These are phyloP conservation scores for Potamilus streckersoni DNA, from an alignment of 1,140 invertebrate species.

Conservation along the genomic window DNA sequence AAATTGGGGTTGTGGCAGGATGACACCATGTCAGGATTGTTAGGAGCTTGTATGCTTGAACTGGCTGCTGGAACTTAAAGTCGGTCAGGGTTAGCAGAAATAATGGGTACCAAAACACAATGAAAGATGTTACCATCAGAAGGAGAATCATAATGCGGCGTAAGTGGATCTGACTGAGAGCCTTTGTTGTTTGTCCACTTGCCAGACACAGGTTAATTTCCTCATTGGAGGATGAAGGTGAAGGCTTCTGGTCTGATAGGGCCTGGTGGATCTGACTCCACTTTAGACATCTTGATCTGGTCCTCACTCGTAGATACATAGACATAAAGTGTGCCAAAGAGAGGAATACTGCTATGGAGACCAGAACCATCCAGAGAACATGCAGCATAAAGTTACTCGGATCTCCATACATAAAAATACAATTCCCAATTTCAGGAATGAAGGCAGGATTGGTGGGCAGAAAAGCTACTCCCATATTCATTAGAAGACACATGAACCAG, in stretches of 20 bases:
- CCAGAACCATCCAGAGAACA: conserved; percentile 89
- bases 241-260: conserved; percentile 37
- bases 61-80: conserved; percentile 47
- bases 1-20: conserved; percentile 54
- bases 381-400: conserved; percentile 90
- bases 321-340: conserved; percentile 87
- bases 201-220: conserved; percentile 17
- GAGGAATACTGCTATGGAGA: conserved; percentile 86
- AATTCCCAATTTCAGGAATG: conserved; percentile 76
- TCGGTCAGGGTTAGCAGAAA: conserved; percentile 83
- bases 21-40: conserved; percentile 69
- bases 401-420: conserved; percentile 80
- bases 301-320: conserved; percentile 80
- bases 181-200: conserved; percentile 28
- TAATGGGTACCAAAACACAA: conserved; percentile 89
- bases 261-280: conserved; percentile 53
- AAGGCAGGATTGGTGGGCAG: conserved; percentile 55
- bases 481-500: conserved; percentile 85
- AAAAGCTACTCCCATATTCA: conserved; percentile 92
- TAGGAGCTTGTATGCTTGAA: conserved; percentile 44
- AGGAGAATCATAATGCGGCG: conserved; percentile 47
- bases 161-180: conserved; percentile 40
- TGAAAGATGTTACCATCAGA: conserved; percentile 83
- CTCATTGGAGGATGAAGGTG: conserved; percentile 6
- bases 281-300: conserved; percentile 44